Conservation (phyloP, 2,888 invertebrate species). For the Nymphalis polychloros region DNA sequence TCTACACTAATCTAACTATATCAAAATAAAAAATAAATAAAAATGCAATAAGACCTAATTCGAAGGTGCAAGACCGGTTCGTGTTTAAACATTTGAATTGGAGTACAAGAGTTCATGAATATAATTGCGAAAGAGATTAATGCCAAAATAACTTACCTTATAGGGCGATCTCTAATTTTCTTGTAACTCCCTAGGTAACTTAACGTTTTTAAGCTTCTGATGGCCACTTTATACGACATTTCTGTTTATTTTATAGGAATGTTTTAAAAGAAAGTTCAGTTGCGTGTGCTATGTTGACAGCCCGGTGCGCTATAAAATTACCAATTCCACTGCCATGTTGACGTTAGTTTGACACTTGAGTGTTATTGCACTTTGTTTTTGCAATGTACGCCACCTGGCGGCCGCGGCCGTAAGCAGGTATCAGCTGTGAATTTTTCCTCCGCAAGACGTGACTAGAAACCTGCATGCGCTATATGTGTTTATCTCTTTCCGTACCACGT, state of each 20-base stretch:
- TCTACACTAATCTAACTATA: too few species aligned
- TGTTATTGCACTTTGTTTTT: constrained; percentile 51
- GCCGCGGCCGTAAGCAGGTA: constrained; percentile 52
- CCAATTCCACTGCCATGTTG: constrained; percentile 7
- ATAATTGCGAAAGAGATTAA: too few species aligned
- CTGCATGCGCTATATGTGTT: constrained; percentile 71
- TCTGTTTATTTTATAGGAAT: constrained; percentile 29
- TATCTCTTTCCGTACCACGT: constrained; percentile 72
- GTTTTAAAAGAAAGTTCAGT: constrained; percentile 2
- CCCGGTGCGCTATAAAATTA: constrained; percentile 6
- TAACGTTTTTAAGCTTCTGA: constrained; percentile 62
- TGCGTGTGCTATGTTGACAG: constrained; percentile 11
- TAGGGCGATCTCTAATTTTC: constrained; percentile 62
- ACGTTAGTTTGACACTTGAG: constrained; percentile 42
- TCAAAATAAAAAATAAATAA: too few species aligned
- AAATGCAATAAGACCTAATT: not conserved
- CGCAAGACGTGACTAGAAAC: constrained; percentile 61
- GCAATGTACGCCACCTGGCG: constrained; percentile 56
- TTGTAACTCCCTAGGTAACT: constrained; percentile 70
- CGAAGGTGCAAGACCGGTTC: constrained; percentile 5
- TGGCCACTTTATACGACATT: constrained; percentile 68
- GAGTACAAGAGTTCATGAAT: too few species aligned
- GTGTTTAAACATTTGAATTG: too few species aligned
- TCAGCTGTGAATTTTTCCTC: constrained; percentile 76
- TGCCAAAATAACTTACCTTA: constrained; percentile 56